A percentile compares a stretch with the other conserved stretches of the same genome.
Evolutionary conservation across 92 coral and sea anemone species (phyloP).

Genomic region (Zoanthus solanderi): DNA sequence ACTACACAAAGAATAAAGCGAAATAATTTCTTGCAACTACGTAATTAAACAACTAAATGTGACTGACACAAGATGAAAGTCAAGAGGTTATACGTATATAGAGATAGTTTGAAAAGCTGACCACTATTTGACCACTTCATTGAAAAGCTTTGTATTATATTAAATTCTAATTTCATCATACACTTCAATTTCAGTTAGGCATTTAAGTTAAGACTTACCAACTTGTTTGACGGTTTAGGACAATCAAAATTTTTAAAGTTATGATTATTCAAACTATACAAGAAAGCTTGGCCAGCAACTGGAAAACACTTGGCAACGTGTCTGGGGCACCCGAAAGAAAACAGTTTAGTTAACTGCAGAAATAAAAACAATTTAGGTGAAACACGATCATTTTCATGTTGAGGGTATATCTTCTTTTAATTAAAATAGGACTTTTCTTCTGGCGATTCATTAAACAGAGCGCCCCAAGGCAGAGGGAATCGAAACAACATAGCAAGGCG

Average conservation of each 20-base stretch:
- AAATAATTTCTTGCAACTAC: too few relatives aligned
- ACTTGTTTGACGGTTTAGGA: neutral
- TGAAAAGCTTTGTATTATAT: neutral
- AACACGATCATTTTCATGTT: slow-evolving; percentile 4
- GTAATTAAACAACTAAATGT: too few relatives aligned
- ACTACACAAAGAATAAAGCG: too few relatives aligned
- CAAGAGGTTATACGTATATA: neutral
- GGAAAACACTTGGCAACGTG: neutral
- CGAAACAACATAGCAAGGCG: neutral
- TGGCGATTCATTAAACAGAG: neutral
- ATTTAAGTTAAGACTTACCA: neutral
- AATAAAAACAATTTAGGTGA: neutral
- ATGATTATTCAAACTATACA: neutral
- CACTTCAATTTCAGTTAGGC: neutral
- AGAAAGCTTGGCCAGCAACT: neutral
- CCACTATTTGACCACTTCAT: neutral
- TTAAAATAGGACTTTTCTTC: neutral
- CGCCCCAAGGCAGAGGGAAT: neutral
- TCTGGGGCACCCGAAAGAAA: neutral
- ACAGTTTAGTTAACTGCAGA: neutral
- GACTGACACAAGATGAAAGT: too few relatives aligned
- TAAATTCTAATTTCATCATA: neutral
- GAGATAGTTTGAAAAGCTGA: neutral
- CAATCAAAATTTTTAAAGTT: neutral
- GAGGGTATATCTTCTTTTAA: neutral